Evolutionary conservation across 2,888 invertebrate genomes (phyloP), one percentile per base, ranked within the genome.

Genomic region (Germaria angustata): DNA sequence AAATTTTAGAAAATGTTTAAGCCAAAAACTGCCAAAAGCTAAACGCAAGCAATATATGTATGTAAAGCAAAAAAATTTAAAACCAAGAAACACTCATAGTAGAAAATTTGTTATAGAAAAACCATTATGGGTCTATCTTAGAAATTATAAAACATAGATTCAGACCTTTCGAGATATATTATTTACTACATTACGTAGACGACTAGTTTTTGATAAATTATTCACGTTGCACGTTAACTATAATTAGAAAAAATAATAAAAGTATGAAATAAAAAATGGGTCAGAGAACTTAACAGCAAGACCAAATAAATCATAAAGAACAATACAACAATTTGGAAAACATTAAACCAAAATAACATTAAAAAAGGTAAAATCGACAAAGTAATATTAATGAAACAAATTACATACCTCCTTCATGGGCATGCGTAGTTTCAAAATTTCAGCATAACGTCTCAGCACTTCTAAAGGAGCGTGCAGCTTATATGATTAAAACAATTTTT

Each of bases 401-500:
- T 88, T 89, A 96, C n/a, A n/a, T n/a, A n/a, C 94, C 93, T 95
- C 95, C 93, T 95, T 97, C 96, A 98, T 98, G 2, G 98, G 98
- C 95, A 98, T 95, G 89, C 97, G 93, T 24, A 98, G 92, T 90
- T 98, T 98, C 86, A 98, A 93, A 87, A 98, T 96, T 92, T 98
- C 98, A 81, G 97, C 95, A 91, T 98, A 98, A 86, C 97, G 93
- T 85, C 95, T 93, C 65, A 98, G 91, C 6, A 98, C 96, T 88
- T 95, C 93, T 86, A 94, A 92, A 0, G 98, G 97, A 0, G 97
- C 96, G 91, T 98, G 97, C 80, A 98, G 94, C 94, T 98, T 88
- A 22, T 57, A 51, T 13, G 41, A 15, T 17, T 20, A 6, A n/a
- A 49, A 69, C 44, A 41, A 49, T 34, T 39, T 24, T 32, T 15